Base-by-base conservation (phyloP, 2,888 invertebrate species). In the Caenorhabditis zanzibari region DNA sequence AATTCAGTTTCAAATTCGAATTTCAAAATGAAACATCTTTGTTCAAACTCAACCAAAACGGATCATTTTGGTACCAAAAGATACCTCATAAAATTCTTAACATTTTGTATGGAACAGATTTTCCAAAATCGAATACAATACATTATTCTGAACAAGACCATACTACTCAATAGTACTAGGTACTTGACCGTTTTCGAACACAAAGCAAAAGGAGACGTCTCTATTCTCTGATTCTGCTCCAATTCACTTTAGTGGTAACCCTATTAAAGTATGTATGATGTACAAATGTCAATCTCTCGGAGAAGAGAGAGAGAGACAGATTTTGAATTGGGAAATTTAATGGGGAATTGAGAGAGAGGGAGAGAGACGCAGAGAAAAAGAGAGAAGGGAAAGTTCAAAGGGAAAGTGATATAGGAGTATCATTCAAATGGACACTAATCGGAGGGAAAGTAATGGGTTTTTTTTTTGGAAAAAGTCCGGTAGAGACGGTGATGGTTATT, bases 201-300 rank as follows among this genome's bases (percentile, higher is more conserved):
- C 5, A 38, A 38, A 38, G 38, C 5, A 32, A 7, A 10, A 38
- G 38, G 2, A 49, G 54, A 54, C 14, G 26, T 26, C 24, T 49
- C 52, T 24, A 24, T 10, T 7, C 12, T 24, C 52, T 10, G 24
- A 24, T 58, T 71, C 44, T 58, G 58, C 71, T 58, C 71, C 71
- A 58, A n/a, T 71, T 71, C 71, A 24, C 54, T 24, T n/a, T 24
- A 54, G 19, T 52, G n/a, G 58, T 58, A 58, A 61, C 49, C 59
- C 59, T 61, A 41, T 71, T 71, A 54, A 69, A 56, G 56, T 19
- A 71, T 54, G 58, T 38, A 71, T 49, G 47, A 28, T 24, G 61
- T 61, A 61, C 61, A 61, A 41, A 61, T 61, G 61, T 41, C 22
- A 35, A n/a, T 59, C n/a, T 19, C 7, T 49, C 49, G 7, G n/a